Evolutionary conservation across 30 jellyfish, hydroid and myxozoan species (phyloP), one percentile per base, ranked within the genome.

Genomic region (Hydra vulgaris): DNA sequence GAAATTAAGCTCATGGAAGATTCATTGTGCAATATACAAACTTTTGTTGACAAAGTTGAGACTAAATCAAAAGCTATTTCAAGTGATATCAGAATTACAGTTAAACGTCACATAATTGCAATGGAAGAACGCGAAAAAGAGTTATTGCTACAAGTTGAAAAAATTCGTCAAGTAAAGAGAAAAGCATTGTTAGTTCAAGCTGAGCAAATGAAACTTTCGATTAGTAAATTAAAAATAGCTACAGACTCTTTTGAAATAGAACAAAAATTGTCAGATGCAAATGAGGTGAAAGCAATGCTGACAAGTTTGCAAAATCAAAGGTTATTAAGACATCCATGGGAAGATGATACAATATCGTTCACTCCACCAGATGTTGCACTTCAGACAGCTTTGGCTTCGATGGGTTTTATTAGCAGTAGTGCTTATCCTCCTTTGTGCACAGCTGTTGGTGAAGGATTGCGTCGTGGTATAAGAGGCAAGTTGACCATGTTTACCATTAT

Each of bases 281-380:
- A 26, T 17, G 96, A 87, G 16, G 70, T 83, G 40, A 80, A 82
- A 27, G 90, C 85, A 16, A 27, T 77, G 53, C 86, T 92, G 7
- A 92, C 87, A 84, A 94, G 81, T 27, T 78, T 87, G 16, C 87
- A 82, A 53, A 73, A 54, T 61, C 90, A 81, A 23, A 79, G 89
- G 23, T 78, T 85, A 22, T 72, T 90, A 23, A 5, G 61, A 40
- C 94, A 82, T 53, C 95, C 98, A 7, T 92, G 89, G 66, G 98
- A 92, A 87, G 98, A 92, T 70, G 98, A 87, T 86, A 92, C 96
- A 67, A 89, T 92, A 16, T 82, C 86, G 93, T 92, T 92, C 72
- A 92, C 98, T 72, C 96, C 98, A 27, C 98, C 98, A 20, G 98
- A 92, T 74, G 86, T 90, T 22, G 98, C 98, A 21, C 91, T 92